Evolutionary conservation across 2,113 vertebrate genomes (phyloP).

Genomic region (Nettapus auritus): DNA sequence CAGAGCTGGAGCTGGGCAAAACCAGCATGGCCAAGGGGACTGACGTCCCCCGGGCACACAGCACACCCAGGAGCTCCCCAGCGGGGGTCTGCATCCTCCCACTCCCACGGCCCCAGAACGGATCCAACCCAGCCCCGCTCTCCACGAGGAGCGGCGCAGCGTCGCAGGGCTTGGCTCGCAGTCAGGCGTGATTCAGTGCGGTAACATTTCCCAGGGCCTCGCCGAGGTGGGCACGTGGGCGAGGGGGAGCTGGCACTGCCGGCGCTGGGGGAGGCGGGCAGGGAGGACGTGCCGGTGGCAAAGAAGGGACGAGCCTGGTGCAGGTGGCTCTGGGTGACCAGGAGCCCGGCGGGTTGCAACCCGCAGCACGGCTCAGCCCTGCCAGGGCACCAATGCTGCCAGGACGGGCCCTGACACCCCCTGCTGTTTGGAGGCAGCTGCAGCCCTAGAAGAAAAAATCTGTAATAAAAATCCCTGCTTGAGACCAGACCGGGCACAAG

Average conservation of each 20-base stretch:
- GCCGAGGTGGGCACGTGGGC: neutral
- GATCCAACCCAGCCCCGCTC: neutral
- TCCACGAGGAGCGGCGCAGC: neutral
- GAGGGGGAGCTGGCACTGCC: neutral
- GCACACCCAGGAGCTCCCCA: neutral
- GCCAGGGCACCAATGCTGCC: fast-evolving
- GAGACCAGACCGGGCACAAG: fast-evolving
- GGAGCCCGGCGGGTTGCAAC: neutral
- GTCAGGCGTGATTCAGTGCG: neutral
- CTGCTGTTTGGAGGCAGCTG: neutral
- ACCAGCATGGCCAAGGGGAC: fast-evolving
- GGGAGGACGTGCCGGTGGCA: neutral
- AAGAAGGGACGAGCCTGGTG: neutral
- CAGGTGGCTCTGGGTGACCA: neutral
- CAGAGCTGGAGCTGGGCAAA: neutral
- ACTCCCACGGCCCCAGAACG: neutral
- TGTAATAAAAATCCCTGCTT: fast-evolving
- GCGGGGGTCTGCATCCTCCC: neutral
- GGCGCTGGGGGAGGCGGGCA: neutral
- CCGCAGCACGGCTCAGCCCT: fast-evolving
- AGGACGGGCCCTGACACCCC: fast-evolving
- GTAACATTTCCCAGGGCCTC: neutral
- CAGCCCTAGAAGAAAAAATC: neutral
- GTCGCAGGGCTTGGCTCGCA: fast-evolving
- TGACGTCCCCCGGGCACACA: fast-evolving